Base-by-base conservation (phyloP, 2,888 invertebrate genomes). In the Drosophila borealis region DNA sequence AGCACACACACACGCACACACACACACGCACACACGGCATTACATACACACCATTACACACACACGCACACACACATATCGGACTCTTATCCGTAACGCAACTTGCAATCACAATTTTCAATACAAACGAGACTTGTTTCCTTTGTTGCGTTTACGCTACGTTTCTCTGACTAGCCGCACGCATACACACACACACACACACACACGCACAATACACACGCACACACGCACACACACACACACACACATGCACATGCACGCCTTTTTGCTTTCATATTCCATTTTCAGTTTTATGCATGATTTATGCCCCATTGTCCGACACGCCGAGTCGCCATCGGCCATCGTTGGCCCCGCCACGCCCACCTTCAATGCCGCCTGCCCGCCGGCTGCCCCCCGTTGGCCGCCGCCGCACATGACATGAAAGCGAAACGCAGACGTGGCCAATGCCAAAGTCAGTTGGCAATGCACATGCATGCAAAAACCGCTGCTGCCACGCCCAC, bases 191-290 rank as follows among this genome's bases (percentile, higher is more conserved):
- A 33, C 45, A 36, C 19, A 37, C 54, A 21, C 42, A 42, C 48
- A 37, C 62, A 11, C 39, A 36, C 37, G 51, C 36, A 3, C 36
- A 19, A 50, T 39, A 42, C 25, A 6, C 17, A 44, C 96, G 36
- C 96, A 96, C 48, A 97, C 96, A 0, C 97, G 96, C 0, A 97
- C 46, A 21, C 39, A 13, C 37, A 42, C 36, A 33, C 25, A 14
- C 34, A 3, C 11, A 46, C 13, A 17, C 29, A 11, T 2, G 5
- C 33, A 37, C 29, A 61, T 37, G 29, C 67, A 54, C 37, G 54
- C 63, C 60, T 59, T 74, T 67, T 96, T 54, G 97, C 74, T 77
- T 80, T 80, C 74, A 80, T 77, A 79, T 79, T 80, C 79, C 80
- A 80, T 79, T 79, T 79, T 80, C 78, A 80, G 79, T 80, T 79